phyloP scores from a whole-genome alignment of 92 coral and sea anemone species.

The Nematostella vectensis region DNA sequence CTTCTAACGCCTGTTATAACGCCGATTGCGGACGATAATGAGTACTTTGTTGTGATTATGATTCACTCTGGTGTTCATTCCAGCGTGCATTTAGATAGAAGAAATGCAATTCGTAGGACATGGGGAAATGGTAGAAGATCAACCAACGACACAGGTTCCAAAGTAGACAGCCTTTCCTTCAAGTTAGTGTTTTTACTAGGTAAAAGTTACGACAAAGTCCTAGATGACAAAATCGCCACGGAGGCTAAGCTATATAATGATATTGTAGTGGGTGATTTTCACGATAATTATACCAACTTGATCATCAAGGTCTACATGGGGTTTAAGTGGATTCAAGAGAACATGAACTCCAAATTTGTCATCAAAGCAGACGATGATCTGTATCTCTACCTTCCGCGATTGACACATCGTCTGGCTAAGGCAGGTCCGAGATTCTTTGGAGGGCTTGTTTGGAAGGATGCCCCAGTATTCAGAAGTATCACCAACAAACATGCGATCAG shows the following conservation, averaged over 20 bases:
- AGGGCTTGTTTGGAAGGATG: conserved; percentile 27
- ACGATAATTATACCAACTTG: conserved; percentile 27
- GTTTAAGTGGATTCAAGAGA: conserved; percentile 23
- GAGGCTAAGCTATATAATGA: conserved; percentile 38
- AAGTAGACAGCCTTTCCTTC: not conserved
- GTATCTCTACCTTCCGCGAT: conserved; percentile 26
- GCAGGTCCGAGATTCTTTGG: conserved; percentile 39
- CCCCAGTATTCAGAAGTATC: conserved; percentile 22
- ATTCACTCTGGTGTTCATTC: conserved; percentile 23
- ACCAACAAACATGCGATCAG: conserved; percentile 38
- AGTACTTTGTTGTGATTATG: conserved; percentile 23
- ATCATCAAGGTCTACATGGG: conserved; percentile 53
- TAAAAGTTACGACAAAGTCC: conserved; percentile 6
- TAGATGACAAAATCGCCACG: conserved; percentile 14
- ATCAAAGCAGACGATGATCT: conserved; percentile 52
- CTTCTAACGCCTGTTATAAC: conserved; percentile 12
- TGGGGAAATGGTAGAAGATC: conserved; percentile 22
- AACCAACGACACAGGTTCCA: not conserved
- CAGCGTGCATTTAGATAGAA: conserved; percentile 5
- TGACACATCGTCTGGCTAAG: conserved; percentile 17
- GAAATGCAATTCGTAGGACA: conserved; percentile 39
- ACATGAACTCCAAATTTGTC: conserved; percentile 16
- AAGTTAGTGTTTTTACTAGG: conserved; percentile 35
- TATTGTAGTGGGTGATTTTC: conserved; percentile 37
- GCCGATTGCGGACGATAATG: conserved; percentile 10